Base-by-base conservation (phyloP, 2,113 vertebrate genomes). In the Struthio camelus region DNA sequence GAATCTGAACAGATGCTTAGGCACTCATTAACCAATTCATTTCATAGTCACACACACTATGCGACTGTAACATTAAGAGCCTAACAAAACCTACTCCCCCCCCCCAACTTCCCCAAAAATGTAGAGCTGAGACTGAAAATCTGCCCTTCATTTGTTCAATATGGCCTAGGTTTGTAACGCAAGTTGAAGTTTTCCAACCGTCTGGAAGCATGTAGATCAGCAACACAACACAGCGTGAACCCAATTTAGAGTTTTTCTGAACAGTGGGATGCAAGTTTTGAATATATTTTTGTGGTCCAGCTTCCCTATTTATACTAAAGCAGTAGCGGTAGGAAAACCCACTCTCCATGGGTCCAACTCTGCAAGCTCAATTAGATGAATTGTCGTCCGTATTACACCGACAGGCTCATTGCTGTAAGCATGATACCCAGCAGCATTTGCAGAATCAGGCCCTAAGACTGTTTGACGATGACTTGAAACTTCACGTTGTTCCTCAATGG, bases 11-110 rank as follows among this genome's bases (percentile, higher is more conserved):
- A 97, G 96, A 97, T 97, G 96, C 96, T 96, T 53, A 83, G 92
- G 83, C 84, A 50, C 94, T 97, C 96, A 96, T 97, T 96, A 97
- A 97, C 95, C 89, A 97, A 95, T 96, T 94, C 96, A 97, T 94
- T 96, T 96, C 90, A 48, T 58, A 62, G 46, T 87, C 95, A 95
- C 94, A 94, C 85, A 85, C 79, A 67, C 17, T 36, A 93, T 56
- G 82, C 27, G 62, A 86, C 88, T 58, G 91, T 76, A 96, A 96
- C 93, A 61, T 62, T 93, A 78, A 96, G 72, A 95, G 91, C 93
- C 70, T 84, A 89, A 77, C 59, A 65, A 65, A 32, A 54, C 51
- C 79, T 7, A 40, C 44, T 62, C 10, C 91, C 71, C 71, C 91
- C 62, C 85, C 89, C 91, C 80, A n/a, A n/a, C 94, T 12, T 10